Base-by-base conservation (phyloP, 92 coral and sea anemone genomes). In the Epizoanthus ramosus region DNA sequence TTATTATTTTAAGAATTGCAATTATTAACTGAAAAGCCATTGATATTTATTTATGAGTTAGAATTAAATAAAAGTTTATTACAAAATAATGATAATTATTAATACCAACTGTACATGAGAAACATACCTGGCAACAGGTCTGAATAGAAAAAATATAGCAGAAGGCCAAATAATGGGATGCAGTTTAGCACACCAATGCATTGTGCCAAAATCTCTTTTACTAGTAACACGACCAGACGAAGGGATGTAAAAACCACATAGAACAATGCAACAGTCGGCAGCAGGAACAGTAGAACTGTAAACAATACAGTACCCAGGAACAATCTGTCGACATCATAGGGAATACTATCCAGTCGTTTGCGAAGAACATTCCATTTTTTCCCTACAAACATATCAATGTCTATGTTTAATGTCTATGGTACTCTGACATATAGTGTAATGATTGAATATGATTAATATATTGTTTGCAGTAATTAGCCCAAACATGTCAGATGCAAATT, bases 281-380 rank as follows among this genome's bases (percentile, higher is more conserved):
- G 79, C 50, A 96, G 90, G 84, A 96, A 96, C 74, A 96, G 72
- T 70, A 94, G 88, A n/a, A 94, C 73, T 28, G 99, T 94, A 54
- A 96, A 96, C 28, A 92, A 81, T 64, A 96, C 80, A 4, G 99
- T 96, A 3, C 99, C 98, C 13, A 93, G 75, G 76, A 97, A 97
- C 65, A 97, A 83, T 14, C 92, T 88, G 68, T 97, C 99, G 19
- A 92, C 98, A 75, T 90, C 97, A 85, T 88, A 89, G 17, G 95
- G 98, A 47, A 97, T 91, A 66, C 88, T 88, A 71, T 97, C 99
- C 8, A 94, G 89, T 79, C 95, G 85, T 35, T 84, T 92, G 67
- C 91, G 92, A 72, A 93, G 88, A 28, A 91, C 84, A 87, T 90
- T 97, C 93, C 95, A 92, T 57, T 91, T 97, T 69, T 92, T 97